phyloP scores from a whole-genome alignment of 2,888 invertebrate species.

The Cyclophora punctaria region DNA sequence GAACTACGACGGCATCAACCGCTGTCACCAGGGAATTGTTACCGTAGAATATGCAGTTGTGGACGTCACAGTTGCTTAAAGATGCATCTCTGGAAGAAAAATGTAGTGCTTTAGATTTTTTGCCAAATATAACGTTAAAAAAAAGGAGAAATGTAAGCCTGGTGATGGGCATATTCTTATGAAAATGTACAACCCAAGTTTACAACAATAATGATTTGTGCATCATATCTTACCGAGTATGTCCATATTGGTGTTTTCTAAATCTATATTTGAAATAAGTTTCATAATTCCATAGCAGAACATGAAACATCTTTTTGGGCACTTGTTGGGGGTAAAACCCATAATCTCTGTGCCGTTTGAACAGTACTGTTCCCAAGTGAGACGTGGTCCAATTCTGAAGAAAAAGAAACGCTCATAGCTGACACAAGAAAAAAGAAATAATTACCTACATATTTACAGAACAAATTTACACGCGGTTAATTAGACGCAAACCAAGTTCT shows the following conservation, averaged over 20 bases:
- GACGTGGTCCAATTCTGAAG: slow-evolving; percentile 36
- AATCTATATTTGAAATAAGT: slow-evolving; percentile 4
- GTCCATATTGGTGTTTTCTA: not conserved
- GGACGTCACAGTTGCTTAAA: not conserved
- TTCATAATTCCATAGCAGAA: slow-evolving; percentile 74
- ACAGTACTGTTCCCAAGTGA: slow-evolving; percentile 34
- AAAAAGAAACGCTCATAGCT: slow-evolving; percentile 15
- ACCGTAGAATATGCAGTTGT: not conserved
- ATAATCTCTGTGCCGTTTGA: slow-evolving; percentile 12
- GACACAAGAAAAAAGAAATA: too few species aligned
- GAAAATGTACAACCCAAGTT: too few species aligned
- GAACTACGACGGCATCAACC: slow-evolving; percentile 75
- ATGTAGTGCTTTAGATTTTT: too few species aligned
- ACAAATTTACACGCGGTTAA: too few species aligned
- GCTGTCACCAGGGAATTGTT: not conserved
- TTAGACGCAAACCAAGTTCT: too few species aligned
- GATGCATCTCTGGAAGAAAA: not conserved
- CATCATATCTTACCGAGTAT: too few species aligned
- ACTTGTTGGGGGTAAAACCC: not conserved
- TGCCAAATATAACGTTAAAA: too few species aligned
- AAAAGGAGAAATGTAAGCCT: too few species aligned
- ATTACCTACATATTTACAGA: not conserved
- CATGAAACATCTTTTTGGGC: slow-evolving; percentile 42
- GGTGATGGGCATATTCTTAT: too few species aligned
- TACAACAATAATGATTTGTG: too few species aligned